Percentiles rank a stretch among this genome's conserved stretches.
Conservation (phyloP, 2,888 invertebrate species). For the Noctua fimbriata region DNA sequence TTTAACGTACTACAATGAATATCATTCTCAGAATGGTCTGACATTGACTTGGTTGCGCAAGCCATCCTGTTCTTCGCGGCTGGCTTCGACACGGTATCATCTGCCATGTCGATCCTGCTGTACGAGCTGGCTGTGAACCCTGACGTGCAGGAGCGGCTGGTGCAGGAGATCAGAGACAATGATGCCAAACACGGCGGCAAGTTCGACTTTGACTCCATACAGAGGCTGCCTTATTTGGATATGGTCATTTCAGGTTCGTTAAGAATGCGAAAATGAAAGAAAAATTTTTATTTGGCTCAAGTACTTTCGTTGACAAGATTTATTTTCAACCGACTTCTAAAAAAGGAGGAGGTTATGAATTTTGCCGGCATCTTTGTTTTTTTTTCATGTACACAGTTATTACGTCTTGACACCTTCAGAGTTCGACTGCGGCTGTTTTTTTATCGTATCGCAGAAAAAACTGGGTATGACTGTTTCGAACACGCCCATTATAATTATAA, state of each 20-base stretch:
- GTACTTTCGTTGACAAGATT: background rate
- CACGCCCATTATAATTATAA: no score
- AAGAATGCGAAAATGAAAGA: background rate
- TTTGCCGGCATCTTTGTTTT: no score
- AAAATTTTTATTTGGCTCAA: background rate
- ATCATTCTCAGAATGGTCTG: constrained; percentile 75
- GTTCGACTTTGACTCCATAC: constrained; percentile 88
- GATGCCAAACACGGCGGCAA: constrained; percentile 80
- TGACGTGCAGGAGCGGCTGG: constrained; percentile 89
- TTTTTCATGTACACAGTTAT: background rate
- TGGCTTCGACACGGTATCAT: constrained; percentile 89
- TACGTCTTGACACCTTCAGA: no score
- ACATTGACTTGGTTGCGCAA: constrained; percentile 85
- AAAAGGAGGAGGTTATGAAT: background rate
- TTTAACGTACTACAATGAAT: background rate
- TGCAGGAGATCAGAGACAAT: constrained; percentile 88
- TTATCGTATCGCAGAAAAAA: no score
- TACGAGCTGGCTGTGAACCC: constrained; percentile 91
- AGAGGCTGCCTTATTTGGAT: constrained; percentile 90
- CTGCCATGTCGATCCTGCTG: constrained; percentile 86
- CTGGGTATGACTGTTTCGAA: no score
- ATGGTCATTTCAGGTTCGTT: constrained; percentile 90
- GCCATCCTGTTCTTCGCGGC: constrained; percentile 89
- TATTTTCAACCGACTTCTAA: background rate
- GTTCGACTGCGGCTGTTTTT: no score